Evolutionary conservation across 2,113 vertebrate genomes (phyloP).

Genomic region (Indicator indicator): DNA sequence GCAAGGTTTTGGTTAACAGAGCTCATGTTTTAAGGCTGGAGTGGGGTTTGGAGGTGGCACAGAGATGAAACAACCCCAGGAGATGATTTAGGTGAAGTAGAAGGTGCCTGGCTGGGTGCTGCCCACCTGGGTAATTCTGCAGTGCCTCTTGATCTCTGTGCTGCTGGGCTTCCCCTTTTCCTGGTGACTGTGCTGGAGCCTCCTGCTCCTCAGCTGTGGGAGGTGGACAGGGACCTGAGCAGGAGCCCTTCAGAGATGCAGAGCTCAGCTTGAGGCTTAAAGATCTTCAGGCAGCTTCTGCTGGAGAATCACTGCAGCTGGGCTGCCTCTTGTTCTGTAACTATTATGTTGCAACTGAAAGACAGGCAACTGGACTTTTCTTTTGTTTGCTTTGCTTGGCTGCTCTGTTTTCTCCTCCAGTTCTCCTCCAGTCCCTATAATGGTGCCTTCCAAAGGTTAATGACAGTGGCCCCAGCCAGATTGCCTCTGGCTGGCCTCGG

Average conservation of each 20-base stretch:
- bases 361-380: neutral
- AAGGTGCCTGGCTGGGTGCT: neutral
- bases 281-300: neutral
- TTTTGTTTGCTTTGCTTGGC: conserved; percentile 48
- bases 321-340: conserved; percentile 8
- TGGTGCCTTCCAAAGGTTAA: conserved; percentile 74
- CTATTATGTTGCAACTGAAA: conserved; percentile 16
- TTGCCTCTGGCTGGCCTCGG: conserved; percentile 45
- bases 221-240: neutral
- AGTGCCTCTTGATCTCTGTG: neutral
- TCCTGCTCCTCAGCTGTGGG: fast-evolving
- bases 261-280: neutral
- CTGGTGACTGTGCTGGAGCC: neutral
- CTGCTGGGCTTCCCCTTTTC: neutral
- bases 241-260: neutral
- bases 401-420: conserved; percentile 7
- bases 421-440: conserved; percentile 1
- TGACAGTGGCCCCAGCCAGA: conserved; percentile 26
- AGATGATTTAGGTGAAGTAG: fast-evolving
- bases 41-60: neutral
- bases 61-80: neutral
- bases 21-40: neutral
- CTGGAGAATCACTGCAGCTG: neutral
- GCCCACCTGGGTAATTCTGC: neutral
- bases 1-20: neutral